A percentile compares a stretch with the other conserved stretches of the same genome.
Evolutionary conservation across 2,888 invertebrate species (phyloP).

Genomic region (Apoda limacodes): DNA sequence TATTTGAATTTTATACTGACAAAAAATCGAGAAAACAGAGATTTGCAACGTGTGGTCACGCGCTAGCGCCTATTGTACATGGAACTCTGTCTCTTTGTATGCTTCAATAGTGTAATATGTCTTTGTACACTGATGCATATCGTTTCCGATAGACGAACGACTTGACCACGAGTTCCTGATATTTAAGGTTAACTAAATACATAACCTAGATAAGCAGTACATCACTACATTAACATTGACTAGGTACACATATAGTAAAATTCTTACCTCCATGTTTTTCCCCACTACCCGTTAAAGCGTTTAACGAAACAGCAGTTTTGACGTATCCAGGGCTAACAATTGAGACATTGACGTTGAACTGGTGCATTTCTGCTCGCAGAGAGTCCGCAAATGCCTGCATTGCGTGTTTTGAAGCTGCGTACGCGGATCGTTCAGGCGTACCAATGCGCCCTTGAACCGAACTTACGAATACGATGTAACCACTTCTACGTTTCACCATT

Average conservation of each 20-base stretch:
- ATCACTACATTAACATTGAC: neutral
- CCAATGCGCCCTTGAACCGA: slow-evolving; percentile 94
- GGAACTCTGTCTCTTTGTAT: too few species aligned
- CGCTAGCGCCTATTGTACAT: too few species aligned
- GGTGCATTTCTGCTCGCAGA: slow-evolving; percentile 86
- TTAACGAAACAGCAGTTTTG: slow-evolving; percentile 89
- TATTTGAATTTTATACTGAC: too few species aligned
- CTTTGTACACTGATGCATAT: too few species aligned
- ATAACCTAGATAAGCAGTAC: too few species aligned
- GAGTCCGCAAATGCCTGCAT: slow-evolving; percentile 94
- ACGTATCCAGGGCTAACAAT: slow-evolving; percentile 93
- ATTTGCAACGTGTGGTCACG: too few species aligned
- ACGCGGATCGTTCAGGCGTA: slow-evolving; percentile 88
- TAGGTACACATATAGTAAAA: slow-evolving; percentile 1
- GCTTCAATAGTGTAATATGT: too few species aligned
- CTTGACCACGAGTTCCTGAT: too few species aligned
- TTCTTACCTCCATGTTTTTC: slow-evolving; percentile 76
- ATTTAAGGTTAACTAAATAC: too few species aligned
- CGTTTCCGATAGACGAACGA: too few species aligned
- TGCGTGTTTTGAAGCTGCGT: slow-evolving; percentile 95
- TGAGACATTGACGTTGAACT: slow-evolving; percentile 83
- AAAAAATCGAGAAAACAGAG: too few species aligned
- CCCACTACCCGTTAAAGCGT: slow-evolving; percentile 90
- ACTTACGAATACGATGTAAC: slow-evolving; percentile 89
- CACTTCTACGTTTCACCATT: slow-evolving; percentile 81